Evolutionary conservation across 2,113 vertebrate species (phyloP), one percentile per base, ranked within the genome.

Genomic region (Nibea albiflora): DNA sequence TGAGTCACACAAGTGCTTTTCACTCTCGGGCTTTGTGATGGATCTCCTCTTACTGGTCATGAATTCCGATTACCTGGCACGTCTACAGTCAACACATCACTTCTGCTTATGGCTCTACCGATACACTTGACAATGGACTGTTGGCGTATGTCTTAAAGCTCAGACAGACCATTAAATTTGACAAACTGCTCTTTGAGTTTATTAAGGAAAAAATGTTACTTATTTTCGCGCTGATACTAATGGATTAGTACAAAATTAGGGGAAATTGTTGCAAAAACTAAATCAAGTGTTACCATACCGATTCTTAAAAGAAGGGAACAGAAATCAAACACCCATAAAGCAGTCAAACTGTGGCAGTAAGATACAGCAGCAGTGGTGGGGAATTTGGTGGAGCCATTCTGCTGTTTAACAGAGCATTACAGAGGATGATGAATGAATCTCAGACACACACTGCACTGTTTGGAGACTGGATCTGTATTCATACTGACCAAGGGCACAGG

Each of bases 41-140:
- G 61, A 50, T 67, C 61, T 50, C 28, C 39, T 42, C 20, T 54
- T 42, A 71, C 46, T 17, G 53, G 60, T 24, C 16, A 72, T 76
- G 73, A 85, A 85, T 76, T 61, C 54, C 54, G 66, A 85, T 85
- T 49, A 67, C 39, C 67, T 76, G 71, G 58, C 65, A 69, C 44
- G 14, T 46, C 44, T 46, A 46, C 56, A 58, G 42, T 69, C 74
- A 65, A 67, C 26, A 46, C 69, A 73, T 74, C 39, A 19, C 64
- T 64, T 73, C 15, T 35, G 58, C 58, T 75, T 42, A 56, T 63
- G 49, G 50, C 63, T 67, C 56, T 11, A 35, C 64, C 44, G 53
- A 39, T 56, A 28, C 16, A 49, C 64, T 57, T 68, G 47, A 78
- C 69, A 78, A 56, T 62, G 26, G 69, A 62, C 62, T 39, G 26